Percentiles rank a stretch among this genome's conserved stretches.
Conservation (phyloP, 1,140 invertebrate genomes). For the Sminthurinus signatus region DNA sequence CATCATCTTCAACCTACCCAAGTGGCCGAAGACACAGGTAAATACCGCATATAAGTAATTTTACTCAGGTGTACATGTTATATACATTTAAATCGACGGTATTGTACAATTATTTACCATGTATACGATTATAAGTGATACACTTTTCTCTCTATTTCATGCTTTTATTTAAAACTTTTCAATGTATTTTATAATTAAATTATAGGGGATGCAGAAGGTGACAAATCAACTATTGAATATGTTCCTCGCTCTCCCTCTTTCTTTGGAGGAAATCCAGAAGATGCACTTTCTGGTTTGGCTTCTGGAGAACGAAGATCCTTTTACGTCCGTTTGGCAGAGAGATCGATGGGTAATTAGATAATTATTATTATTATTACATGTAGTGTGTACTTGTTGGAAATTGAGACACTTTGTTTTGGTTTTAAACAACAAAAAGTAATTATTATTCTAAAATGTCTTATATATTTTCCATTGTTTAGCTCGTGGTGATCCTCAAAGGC, state of each 20-base stretch:
- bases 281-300: conserved; percentile 38
- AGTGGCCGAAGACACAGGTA: no score
- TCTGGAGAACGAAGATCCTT: conserved; percentile 51
- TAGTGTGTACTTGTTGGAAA: no score
- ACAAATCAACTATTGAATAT: conserved; percentile 29
- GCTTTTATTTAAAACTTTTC: neutral
- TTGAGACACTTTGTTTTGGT: no score
- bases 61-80: no score
- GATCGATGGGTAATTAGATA: conserved; percentile 51
- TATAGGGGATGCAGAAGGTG: conserved; percentile 9
- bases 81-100: no score
- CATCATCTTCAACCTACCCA: conserved; percentile 41
- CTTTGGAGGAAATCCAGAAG: conserved; percentile 40
- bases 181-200: neutral
- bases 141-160: neutral
- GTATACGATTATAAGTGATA: no score
- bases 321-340: conserved; percentile 57
- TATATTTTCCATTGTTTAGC: no score
- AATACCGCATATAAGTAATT: no score
- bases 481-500: conserved; percentile 58
- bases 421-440: no score
- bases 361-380: no score
- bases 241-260: conserved; percentile 39
- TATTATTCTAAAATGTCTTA: no score
- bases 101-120: no score